These are phyloP conservation scores for Tretioscincus oriximinensis DNA, from an alignment of 2,113 vertebrate species.

Conservation along the genomic window DNA sequence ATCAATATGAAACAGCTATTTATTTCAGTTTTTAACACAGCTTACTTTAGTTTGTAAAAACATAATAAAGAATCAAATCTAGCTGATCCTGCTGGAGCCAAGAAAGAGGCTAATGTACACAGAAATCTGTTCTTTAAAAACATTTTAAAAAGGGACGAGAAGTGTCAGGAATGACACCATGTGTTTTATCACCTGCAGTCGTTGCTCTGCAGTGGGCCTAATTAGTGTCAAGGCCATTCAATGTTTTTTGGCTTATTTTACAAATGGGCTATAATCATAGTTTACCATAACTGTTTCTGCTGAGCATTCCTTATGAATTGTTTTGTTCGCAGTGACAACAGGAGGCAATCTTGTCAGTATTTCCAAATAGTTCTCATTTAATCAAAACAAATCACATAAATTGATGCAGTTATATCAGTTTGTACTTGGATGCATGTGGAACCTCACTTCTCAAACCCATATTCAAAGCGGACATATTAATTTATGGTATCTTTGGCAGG, in stretches of 20 bases:
- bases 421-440: not conserved
- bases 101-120: not conserved
- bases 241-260: not conserved
- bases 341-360: constrained; percentile 7
- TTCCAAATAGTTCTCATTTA: constrained; percentile 5
- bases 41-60: too few species aligned
- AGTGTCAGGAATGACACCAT: not conserved
- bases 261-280: constrained; percentile 8
- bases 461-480: constrained; percentile 32
- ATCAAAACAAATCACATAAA: constrained; percentile 23
- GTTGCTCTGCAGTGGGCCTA: not conserved
- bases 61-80: too few species aligned
- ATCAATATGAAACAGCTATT: not conserved
- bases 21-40: not conserved
- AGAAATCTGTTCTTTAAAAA: not conserved
- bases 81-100: not conserved
- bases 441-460: not conserved
- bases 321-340: constrained; percentile 14
- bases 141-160: constrained; percentile 4
- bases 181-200: not conserved
- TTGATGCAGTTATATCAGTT: constrained; percentile 24
- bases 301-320: not conserved
- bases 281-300: not conserved
- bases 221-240: constrained; percentile 11
- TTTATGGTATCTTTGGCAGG: too few species aligned